Evolutionary conservation across 1,140 invertebrate species (phyloP).

Genomic region (Aphidius ervi): DNA sequence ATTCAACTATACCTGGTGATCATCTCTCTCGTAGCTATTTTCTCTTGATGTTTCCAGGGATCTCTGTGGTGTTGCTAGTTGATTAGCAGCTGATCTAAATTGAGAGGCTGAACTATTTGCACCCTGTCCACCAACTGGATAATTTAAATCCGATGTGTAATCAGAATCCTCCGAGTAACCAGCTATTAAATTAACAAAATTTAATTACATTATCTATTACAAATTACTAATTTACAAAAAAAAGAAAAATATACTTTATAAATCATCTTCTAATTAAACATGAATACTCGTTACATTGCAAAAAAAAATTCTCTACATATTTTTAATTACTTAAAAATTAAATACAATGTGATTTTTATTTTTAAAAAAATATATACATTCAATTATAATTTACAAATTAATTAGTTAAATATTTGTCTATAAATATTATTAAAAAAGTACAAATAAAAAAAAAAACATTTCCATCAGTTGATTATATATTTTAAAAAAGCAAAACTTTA

Average conservation of each 20-base stretch:
- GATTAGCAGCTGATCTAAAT: constrained; percentile 71
- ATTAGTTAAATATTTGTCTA: too few relatives aligned
- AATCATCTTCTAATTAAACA: too few relatives aligned
- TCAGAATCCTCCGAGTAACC: constrained; percentile 95
- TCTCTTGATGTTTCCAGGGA: constrained; percentile 76
- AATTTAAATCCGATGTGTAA: constrained; percentile 95
- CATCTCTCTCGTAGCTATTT: constrained; percentile 79
- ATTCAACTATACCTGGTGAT: constrained; percentile 49
- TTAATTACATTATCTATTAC: neutral
- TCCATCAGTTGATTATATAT: too few relatives aligned
- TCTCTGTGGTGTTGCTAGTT: constrained; percentile 72
- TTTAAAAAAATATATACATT: too few relatives aligned
- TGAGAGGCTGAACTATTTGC: constrained; percentile 83
- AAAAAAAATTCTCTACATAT: too few relatives aligned
- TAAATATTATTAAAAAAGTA: too few relatives aligned
- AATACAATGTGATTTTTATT: too few relatives aligned
- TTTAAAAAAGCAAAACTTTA: too few relatives aligned
- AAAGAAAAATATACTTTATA: neutral
- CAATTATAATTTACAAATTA: too few relatives aligned
- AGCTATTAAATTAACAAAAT: constrained; percentile 59
- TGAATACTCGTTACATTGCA: too few relatives aligned
- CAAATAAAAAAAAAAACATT: too few relatives aligned
- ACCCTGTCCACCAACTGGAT: constrained; percentile 78
- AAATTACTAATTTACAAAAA: neutral
- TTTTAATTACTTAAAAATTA: too few relatives aligned